A percentile compares a stretch with the other conserved stretches of the same genome.
Conservation (phyloP, 2,113 vertebrate species). For the Neolamprologus toae region DNA sequence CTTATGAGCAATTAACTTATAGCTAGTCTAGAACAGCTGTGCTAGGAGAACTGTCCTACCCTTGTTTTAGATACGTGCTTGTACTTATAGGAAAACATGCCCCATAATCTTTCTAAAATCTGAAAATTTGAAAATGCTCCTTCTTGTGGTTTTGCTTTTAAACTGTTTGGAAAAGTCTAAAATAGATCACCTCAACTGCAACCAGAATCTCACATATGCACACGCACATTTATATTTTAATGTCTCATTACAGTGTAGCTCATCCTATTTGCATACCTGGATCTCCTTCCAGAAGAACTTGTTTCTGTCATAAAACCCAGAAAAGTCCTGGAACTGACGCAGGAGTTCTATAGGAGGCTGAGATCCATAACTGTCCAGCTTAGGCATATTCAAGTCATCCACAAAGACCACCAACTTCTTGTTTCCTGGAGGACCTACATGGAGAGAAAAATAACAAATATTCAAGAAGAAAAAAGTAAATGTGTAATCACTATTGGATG, state of each 20-base stretch:
- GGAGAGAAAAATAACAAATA: fast-evolving
- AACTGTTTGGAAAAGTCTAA: not conserved
- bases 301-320: conserved; percentile 78
- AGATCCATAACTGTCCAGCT: conserved; percentile 79
- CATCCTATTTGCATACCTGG: conserved; percentile 57
- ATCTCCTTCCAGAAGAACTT: conserved; percentile 84
- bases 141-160: not conserved
- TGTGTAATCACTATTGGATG: not conserved
- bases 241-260: not conserved
- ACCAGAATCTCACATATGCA: not conserved
- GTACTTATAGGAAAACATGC: not conserved
- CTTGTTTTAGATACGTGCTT: fast-evolving
- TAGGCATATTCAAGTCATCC: conserved; percentile 84
- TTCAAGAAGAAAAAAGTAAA: not conserved
- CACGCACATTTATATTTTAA: not conserved
- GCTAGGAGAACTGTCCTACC: not conserved
- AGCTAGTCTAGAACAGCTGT: not conserved
- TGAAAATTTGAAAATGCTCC: not conserved
- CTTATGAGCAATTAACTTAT: not conserved
- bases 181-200: fast-evolving
- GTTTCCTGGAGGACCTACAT: conserved; percentile 74
- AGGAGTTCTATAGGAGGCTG: conserved; percentile 82
- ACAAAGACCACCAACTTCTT: conserved; percentile 82
- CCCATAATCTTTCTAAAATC: not conserved
- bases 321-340: conserved; percentile 82